These are phyloP conservation scores for Acromyrmex echinatior DNA, from an alignment of 1,140 invertebrate species.

Conservation along the genomic window DNA sequence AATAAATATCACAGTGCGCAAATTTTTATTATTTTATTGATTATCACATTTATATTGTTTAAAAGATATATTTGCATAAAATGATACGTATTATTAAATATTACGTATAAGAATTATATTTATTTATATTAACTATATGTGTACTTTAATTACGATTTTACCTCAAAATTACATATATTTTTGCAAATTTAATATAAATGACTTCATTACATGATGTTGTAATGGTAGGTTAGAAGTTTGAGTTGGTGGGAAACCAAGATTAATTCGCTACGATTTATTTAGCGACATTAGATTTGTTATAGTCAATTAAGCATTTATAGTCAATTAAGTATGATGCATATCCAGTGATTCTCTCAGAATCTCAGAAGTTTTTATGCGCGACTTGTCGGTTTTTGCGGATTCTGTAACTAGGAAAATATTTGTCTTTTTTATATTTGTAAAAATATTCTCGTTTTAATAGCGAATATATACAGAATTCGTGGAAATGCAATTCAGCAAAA, in stretches of 20 bases:
- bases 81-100: conserved; percentile 4
- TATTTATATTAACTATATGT: background rate
- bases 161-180: background rate
- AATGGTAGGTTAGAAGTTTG: conserved; percentile 13
- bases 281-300: conserved; percentile 13
- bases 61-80: background rate
- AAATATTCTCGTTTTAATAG: conserved; percentile 5
- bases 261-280: conserved; percentile 46
- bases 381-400: background rate
- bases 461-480: background rate
- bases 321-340: conserved; percentile 4
- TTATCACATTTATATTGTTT: background rate
- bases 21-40: conserved; percentile 7
- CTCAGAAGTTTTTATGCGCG: conserved; percentile 15
- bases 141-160: background rate
- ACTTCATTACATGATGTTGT: background rate
- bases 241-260: background rate
- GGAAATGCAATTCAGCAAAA: conserved; percentile 11
- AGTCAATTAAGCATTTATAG: conserved; percentile 14
- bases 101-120: background rate
- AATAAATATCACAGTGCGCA: background rate
- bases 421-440: background rate
- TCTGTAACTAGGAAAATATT: conserved; percentile 16
- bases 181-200: background rate
- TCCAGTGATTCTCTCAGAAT: conserved; percentile 11